phyloP scores from a whole-genome alignment of 2,797 vertebrate species.

The Spinus olivaceus region DNA sequence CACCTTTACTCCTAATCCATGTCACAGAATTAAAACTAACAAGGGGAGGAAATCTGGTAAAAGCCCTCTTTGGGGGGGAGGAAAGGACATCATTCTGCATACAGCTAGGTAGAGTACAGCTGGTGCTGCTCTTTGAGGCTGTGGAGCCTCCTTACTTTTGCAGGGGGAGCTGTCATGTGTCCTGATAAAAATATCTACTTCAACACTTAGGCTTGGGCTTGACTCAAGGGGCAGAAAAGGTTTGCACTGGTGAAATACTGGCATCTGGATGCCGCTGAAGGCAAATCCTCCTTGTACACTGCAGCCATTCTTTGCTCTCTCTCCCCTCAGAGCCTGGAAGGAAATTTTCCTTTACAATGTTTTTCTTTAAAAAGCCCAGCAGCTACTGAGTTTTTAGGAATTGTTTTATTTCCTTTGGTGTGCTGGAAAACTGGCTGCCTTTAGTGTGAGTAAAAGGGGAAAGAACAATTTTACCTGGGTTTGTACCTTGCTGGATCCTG shows the following conservation, averaged over 20 bases:
- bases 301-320: background rate
- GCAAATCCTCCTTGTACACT: background rate
- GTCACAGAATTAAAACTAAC: background rate
- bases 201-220: background rate
- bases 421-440: background rate
- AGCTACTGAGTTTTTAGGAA: background rate
- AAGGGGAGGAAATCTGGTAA: background rate
- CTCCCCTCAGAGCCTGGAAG: background rate
- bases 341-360: background rate
- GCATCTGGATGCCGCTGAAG: background rate
- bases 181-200: background rate
- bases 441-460: background rate
- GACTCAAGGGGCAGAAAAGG: background rate
- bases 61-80: background rate
- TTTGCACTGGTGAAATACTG: background rate
- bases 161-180: background rate
- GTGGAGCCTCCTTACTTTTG: rapidly evolving
- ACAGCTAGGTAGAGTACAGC: background rate
- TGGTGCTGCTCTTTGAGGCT: background rate
- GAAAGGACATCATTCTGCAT: background rate
- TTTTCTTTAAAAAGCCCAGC: background rate
- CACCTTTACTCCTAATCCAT: background rate
- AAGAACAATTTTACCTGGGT: background rate
- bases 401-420: background rate
- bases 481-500: background rate